Evolutionary conservation across 1,140 invertebrate species (phyloP).

Genomic region (Zelostemma sp.): DNA sequence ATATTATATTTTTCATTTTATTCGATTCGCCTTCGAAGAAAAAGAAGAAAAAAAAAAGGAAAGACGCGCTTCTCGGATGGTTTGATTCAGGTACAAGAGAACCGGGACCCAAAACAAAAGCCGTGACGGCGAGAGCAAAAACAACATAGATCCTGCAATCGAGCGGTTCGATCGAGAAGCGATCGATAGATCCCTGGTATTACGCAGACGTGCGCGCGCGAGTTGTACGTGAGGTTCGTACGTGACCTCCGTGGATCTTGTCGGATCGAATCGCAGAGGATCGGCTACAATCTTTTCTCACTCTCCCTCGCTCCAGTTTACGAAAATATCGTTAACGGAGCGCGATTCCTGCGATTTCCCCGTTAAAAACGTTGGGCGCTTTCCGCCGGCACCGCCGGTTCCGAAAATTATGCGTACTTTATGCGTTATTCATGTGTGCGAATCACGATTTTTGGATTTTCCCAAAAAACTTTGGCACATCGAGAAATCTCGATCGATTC

Average conservation of each 20-base stretch:
- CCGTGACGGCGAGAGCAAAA: conserved; percentile 49
- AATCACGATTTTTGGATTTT: too few species aligned
- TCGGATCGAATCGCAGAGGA: conserved; percentile 14
- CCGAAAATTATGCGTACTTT: too few species aligned
- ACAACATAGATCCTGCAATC: conserved; percentile 55
- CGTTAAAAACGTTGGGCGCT: too few species aligned
- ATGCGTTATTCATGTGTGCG: too few species aligned
- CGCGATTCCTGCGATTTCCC: too few species aligned
- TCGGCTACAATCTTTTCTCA: not conserved
- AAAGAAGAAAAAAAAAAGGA: conserved; percentile 16
- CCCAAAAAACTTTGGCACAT: too few species aligned
- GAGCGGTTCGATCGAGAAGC: conserved; percentile 36
- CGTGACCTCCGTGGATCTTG: conserved; percentile 43
- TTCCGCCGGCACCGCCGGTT: too few species aligned
- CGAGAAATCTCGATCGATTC: too few species aligned
- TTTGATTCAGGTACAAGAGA: conserved; percentile 52
- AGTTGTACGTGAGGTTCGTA: conserved; percentile 57
- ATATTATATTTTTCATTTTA: not conserved
- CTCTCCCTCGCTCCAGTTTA: too few species aligned
- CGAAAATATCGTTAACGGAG: too few species aligned
- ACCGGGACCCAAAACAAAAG: conserved; percentile 50
- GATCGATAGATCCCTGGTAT: conserved; percentile 64
- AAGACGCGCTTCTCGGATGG: conserved; percentile 10
- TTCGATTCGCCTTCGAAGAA: conserved; percentile 14
- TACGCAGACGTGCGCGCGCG: conserved; percentile 61